phyloP scores from a whole-genome alignment of 2,888 invertebrate genomes.

The Rhamphomyia laevipes region DNA sequence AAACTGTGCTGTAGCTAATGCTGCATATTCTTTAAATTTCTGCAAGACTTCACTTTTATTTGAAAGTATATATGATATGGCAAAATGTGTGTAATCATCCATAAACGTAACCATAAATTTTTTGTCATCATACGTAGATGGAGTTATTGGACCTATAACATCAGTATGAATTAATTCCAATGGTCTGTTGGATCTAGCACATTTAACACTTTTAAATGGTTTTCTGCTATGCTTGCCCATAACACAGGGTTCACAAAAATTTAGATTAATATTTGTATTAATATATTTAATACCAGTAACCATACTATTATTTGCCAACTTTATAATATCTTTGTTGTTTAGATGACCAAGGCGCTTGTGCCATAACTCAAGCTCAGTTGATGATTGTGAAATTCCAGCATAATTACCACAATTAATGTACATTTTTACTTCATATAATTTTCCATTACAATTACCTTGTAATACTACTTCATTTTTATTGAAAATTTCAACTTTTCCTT shows the following conservation, averaged over 20 bases:
- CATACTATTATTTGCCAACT: not conserved
- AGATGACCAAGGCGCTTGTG: not conserved
- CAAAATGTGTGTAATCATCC: constrained; percentile 23
- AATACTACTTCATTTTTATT: not conserved
- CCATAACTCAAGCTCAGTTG: not conserved
- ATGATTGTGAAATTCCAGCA: not conserved
- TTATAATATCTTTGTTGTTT: not conserved
- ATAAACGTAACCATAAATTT: constrained; percentile 22
- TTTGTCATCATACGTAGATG: constrained; percentile 15
- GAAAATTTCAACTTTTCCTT: not conserved
- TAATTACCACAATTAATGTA: no score
- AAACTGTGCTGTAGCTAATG: constrained; percentile 6
- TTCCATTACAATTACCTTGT: not conserved
- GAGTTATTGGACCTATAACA: constrained; percentile 23
- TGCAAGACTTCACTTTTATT: constrained; percentile 9
- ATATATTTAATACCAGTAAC: not conserved
- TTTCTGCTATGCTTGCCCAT: constrained; percentile 16
- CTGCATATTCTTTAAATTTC: constrained; percentile 5
- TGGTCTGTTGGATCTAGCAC: not conserved
- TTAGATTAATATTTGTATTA: not conserved
- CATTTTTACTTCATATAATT: not conserved
- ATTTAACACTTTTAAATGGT: constrained; percentile 15
- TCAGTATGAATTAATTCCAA: constrained; percentile 21
- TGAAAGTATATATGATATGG: constrained; percentile 16
- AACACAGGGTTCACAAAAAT: constrained; percentile 12